phyloP scores from a whole-genome alignment of 2,113 vertebrate species.

The Saiga tatarica region DNA sequence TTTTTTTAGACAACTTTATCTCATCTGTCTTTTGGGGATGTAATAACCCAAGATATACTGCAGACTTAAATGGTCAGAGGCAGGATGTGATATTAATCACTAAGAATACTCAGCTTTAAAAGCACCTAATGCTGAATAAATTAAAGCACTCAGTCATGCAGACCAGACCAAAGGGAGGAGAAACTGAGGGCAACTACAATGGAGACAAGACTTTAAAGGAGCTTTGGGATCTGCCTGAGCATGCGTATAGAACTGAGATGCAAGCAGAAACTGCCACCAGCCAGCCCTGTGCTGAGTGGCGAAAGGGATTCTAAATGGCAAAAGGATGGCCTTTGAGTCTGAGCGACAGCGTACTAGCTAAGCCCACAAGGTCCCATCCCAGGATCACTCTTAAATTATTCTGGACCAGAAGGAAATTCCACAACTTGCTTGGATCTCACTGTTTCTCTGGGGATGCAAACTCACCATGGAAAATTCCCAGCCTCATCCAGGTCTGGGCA shows the following conservation, averaged over 20 bases:
- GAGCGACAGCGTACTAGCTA: not conserved
- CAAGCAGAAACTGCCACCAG: not conserved
- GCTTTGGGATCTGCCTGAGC: not conserved
- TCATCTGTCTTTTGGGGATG: not conserved
- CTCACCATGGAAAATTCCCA: not conserved
- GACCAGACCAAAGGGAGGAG: not conserved
- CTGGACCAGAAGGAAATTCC: not conserved
- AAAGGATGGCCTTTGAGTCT: not conserved
- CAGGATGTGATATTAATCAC: constrained; percentile 10
- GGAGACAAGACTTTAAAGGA: not conserved
- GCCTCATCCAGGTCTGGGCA: not conserved
- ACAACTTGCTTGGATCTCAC: not conserved
- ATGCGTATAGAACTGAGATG: not conserved
- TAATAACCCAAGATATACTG: not conserved
- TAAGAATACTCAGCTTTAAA: not conserved
- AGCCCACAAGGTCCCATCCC: not conserved
- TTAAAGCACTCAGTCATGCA: not conserved
- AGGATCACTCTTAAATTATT: not conserved
- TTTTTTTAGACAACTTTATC: not conserved
- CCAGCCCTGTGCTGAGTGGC: not conserved
- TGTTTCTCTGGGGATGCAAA: not conserved
- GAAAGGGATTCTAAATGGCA: not conserved
- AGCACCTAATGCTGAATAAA: not conserved
- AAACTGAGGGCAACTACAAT: not conserved
- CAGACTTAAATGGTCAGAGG: not conserved